Evolutionary conservation across 2,113 vertebrate species (phyloP), one percentile per base, ranked within the genome.

Genomic region (Urocitellus parryii): DNA sequence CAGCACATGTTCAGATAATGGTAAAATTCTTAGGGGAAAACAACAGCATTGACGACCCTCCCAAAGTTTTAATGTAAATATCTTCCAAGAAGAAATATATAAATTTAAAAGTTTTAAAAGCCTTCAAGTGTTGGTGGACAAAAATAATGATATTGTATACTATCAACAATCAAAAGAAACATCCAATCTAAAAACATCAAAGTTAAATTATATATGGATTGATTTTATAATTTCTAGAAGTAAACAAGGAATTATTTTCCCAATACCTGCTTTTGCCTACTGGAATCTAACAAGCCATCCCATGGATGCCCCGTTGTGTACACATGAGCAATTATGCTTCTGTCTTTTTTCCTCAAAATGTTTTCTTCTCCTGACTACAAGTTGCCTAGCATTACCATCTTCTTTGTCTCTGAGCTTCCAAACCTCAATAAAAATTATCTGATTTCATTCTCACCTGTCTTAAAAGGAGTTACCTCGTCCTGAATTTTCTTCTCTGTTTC

Each of bases 61-160:
- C 11, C 25, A 74, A 72, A 89, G 79, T 68, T 45, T 42, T 82
- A 93, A 88, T 42, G 14, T 45, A 77, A 92, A 88, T 51, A 48
- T 88, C 9, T 42, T 93, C 8, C 29, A 96, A 65, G 65, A 90
- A 39, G 12, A 95, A 91, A 85, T 76, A 1, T 0, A 25, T 76
- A 80, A 48, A 93, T 92, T 90, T 76, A 88, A 83, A 96, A 79
- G 22, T 74, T 74, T 39, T 25, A 91, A 93, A 63, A 76, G 27
- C 1, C 61, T 81, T 90, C 20, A 84, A 96, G 92, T 53, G 2
- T 27, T 90, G 29, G 12, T 87, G 25, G 48, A 84, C 5, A 85
- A 53, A 93, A 82, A 48, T 74, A 85, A 95, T 2, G 2, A 83
- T 45, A 67, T 34, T 34, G 32, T 48, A 16, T 24, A 4, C 14